Base-by-base conservation (phyloP, 1,140 invertebrate species). In the Lethocerus indicus region DNA sequence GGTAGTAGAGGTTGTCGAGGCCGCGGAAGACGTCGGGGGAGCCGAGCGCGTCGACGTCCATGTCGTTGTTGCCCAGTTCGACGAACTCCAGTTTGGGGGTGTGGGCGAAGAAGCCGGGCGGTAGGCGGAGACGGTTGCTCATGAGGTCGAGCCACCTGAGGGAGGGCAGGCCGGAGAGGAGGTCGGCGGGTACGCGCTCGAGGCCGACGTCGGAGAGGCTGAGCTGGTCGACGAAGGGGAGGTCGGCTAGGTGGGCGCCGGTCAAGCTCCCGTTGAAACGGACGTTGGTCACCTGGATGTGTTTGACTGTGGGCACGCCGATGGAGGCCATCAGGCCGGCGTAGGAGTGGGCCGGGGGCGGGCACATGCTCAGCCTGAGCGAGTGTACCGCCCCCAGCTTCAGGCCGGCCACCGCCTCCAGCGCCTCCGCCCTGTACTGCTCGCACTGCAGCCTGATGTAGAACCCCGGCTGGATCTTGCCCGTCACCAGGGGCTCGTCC, bases 31-130 rank as follows among this genome's bases (percentile, higher is more conserved):
- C 62, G 13, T 70, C 72, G 2, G 63, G 63, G 32, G 75, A 61
- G 13, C 70, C 72, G 2, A 63, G 63, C 14, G 72, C 70, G 53
- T 81, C 61, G 56, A 66, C 64, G 3, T 60, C 63, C 54, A 81
- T 59, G 41, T 71, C 67, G 56, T 79, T 79, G 45, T 68, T 64
- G 29, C 72, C 74, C 47, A 81, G 63, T 57, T 79, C 76, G 25
- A 81, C 66, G 39, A 68, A 69, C 51, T 72, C 61, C 9, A 81
- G 59, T 50, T 68, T 70, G 16, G 68, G 65, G 13, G 73, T 52
- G 5, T 50, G 49, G 1, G 60, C 21, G 39, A 66, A 62, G 24
- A 65, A 47, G 21, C 54, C 59, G 29, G 51, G 51, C 7, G 57
- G 53, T 7, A 53, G 28, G 13, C 20, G 14, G 12, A 76, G 66